Conservation (phyloP, 2,797 vertebrate genomes). For the Enteromius unitaeniatus region DNA sequence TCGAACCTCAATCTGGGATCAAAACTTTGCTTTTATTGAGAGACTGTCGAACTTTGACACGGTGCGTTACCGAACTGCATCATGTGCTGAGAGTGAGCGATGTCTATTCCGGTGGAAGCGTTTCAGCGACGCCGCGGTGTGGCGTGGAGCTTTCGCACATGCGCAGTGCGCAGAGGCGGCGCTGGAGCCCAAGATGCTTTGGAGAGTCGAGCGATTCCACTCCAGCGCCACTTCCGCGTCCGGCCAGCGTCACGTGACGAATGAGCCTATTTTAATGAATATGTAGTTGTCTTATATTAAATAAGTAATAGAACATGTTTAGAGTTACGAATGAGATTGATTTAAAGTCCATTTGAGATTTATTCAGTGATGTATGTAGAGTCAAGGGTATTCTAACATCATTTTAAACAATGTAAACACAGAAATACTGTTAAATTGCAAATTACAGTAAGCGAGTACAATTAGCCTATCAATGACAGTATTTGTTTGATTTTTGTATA, state of each 20-base stretch:
- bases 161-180: slow-evolving; percentile 25
- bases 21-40: neutral
- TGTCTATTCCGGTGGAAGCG: neutral
- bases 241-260: neutral
- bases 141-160: slow-evolving; percentile 13
- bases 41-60: neutral
- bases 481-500: too few species aligned
- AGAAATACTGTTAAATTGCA: neutral
- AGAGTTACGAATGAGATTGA: neutral
- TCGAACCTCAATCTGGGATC: neutral
- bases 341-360: neutral
- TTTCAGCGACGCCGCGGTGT: neutral
- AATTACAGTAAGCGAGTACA: too few species aligned
- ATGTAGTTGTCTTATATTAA: neutral
- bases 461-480: too few species aligned
- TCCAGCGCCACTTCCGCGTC: slow-evolving; percentile 2
- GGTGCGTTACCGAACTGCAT: neutral
- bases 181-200: neutral
- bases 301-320: neutral
- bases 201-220: neutral
- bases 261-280: neutral
- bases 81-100: neutral
- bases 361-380: neutral
- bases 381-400: neutral
- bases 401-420: neutral